Conservation (phyloP, 1,140 invertebrate genomes). For the Cheumatopsyche charites region DNA sequence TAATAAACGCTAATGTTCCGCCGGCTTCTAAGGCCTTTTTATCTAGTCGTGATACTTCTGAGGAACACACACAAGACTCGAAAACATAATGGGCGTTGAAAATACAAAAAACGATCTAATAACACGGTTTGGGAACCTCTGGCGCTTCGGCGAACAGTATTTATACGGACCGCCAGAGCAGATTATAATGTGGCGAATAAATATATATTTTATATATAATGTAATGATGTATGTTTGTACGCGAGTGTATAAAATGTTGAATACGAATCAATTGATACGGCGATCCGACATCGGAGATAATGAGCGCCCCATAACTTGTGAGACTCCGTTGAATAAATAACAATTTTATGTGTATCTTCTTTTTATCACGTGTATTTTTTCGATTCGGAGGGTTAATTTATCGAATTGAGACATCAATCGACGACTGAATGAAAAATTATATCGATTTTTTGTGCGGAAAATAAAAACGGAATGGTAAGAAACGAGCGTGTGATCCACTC, state of each 20-base stretch:
- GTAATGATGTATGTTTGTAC: background rate
- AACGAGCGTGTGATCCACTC: no score
- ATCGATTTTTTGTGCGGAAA: no score
- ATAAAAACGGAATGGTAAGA: no score
- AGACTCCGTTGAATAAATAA: conserved; percentile 12
- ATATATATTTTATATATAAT: conserved; percentile 26
- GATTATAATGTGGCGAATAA: conserved; percentile 13
- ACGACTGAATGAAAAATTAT: no score
- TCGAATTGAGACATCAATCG: no score
- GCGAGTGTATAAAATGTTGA: background rate
- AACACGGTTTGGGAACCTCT: conserved; percentile 1
- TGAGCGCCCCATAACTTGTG: conserved; percentile 18
- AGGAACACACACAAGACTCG: background rate
- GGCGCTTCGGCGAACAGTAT: conserved; percentile 9
- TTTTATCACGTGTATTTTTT: background rate
- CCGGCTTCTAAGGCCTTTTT: conserved; percentile 5
- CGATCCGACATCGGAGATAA: conserved; percentile 15
- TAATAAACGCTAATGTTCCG: conserved; percentile 6
- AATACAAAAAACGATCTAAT: no score
- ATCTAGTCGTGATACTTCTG: conserved; percentile 12
- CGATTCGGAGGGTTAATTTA: no score
- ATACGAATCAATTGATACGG: conserved; percentile 18
- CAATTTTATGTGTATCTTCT: background rate
- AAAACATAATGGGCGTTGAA: no score
- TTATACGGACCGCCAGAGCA: conserved; percentile 19